Percentiles rank a stretch among this genome's conserved stretches.
Conservation (phyloP, 2,888 invertebrate genomes). For the Rhagonycha fulva region DNA sequence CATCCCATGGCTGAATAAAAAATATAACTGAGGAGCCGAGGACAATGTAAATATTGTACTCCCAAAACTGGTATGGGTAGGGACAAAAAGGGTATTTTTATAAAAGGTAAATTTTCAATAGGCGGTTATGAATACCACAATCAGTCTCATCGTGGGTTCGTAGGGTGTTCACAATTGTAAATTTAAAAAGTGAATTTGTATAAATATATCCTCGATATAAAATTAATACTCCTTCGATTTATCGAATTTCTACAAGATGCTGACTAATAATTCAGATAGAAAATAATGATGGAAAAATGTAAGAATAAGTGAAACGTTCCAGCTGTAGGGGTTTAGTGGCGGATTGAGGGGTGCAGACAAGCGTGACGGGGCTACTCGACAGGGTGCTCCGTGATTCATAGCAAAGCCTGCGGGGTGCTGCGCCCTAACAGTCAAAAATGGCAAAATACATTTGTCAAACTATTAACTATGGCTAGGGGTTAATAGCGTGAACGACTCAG, state of each 20-base stretch:
- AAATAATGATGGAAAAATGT: slow-evolving; percentile 22
- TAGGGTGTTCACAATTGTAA: slow-evolving; percentile 15
- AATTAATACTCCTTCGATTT: neutral
- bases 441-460: slow-evolving; percentile 43
- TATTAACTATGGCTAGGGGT: slow-evolving; percentile 37
- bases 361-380: slow-evolving; percentile 31
- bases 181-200: neutral
- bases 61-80: slow-evolving; percentile 17
- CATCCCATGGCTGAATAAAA: slow-evolving; percentile 26
- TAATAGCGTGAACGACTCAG: slow-evolving; percentile 29
- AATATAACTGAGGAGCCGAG: slow-evolving; percentile 26
- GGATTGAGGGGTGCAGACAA: slow-evolving; percentile 30
- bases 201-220: neutral
- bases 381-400: slow-evolving; percentile 31
- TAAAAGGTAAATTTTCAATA: slow-evolving; percentile 20
- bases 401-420: slow-evolving; percentile 31
- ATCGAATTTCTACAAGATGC: neutral
- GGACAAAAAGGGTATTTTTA: slow-evolving; percentile 23
- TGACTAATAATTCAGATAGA: neutral
- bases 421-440: slow-evolving; percentile 36
- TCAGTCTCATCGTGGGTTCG: slow-evolving; percentile 14
- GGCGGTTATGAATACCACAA: slow-evolving; percentile 27
- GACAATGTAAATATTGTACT: slow-evolving; percentile 29
- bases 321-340: slow-evolving; percentile 25
- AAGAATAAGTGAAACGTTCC: slow-evolving; percentile 25